Evolutionary conservation across 2,113 vertebrate species (phyloP).

Genomic region (Anhinga anhinga): DNA sequence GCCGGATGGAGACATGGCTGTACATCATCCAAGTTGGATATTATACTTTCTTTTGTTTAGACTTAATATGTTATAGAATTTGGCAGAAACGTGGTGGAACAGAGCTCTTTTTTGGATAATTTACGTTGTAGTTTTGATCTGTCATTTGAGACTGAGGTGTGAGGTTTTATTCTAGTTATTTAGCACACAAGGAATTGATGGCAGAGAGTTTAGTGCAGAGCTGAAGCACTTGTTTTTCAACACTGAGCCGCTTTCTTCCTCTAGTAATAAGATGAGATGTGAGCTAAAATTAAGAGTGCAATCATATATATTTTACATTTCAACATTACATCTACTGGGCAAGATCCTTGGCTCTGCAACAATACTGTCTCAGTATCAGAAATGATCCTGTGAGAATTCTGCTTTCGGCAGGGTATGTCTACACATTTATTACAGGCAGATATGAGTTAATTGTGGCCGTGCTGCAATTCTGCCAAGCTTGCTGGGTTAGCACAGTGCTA

Average conservation of each 20-base stretch:
- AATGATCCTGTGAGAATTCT: not conserved
- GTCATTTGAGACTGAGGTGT: not conserved
- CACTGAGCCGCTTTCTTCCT: not conserved
- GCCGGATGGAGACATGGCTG: not conserved
- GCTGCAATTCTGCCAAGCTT: not conserved
- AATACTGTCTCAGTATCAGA: not conserved
- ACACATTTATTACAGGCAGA: not conserved
- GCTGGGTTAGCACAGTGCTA: not conserved
- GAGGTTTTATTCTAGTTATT: conserved; percentile 8
- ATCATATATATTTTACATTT: not conserved
- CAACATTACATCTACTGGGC: not conserved
- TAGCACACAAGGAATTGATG: not conserved
- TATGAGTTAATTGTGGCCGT: not conserved
- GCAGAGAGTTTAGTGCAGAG: not conserved
- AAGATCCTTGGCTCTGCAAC: not conserved
- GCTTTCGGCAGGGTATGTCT: not conserved
- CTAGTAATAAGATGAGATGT: not conserved
- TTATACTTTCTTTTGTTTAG: not conserved
- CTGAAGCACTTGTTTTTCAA: not conserved
- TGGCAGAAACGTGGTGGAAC: not conserved
- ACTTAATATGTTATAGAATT: not conserved
- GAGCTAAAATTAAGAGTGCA: not conserved
- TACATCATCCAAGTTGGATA: not conserved
- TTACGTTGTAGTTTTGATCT: not conserved
- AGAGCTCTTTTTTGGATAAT: not conserved